These are phyloP conservation scores for Anomalospiza imberbis DNA, from an alignment of 2,797 vertebrate species.

Conservation along the genomic window DNA sequence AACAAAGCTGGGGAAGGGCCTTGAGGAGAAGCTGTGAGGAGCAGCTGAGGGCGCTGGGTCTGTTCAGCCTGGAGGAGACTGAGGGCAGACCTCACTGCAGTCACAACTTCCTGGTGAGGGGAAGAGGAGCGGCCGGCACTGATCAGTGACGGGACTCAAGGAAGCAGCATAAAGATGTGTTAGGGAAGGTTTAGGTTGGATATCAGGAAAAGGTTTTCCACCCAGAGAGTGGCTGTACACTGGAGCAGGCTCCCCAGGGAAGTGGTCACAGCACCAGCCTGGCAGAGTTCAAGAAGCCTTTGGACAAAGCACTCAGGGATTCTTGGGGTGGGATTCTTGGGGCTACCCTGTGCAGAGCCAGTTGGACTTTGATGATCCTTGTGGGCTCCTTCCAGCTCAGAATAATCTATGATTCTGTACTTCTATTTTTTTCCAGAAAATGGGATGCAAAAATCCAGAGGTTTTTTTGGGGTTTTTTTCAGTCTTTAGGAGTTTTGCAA, in stretches of 20 bases:
- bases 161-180: background rate
- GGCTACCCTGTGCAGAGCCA: background rate
- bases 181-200: background rate
- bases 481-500: background rate
- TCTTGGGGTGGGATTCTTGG: background rate
- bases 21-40: background rate
- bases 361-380: background rate
- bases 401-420: background rate
- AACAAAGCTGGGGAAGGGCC: background rate
- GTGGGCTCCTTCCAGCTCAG: background rate
- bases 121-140: background rate
- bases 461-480: background rate
- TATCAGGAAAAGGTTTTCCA: background rate
- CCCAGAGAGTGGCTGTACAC: no score
- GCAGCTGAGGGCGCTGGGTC: background rate
- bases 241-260: background rate
- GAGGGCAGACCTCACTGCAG: background rate
- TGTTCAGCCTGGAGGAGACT: background rate
- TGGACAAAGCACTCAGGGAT: background rate
- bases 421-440: background rate
- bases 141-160: background rate
- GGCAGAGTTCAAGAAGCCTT: background rate
- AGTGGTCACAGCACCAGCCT: background rate
- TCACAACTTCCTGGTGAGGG: rapidly evolving
- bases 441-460: background rate